phyloP scores from a whole-genome alignment of 2,797 vertebrate species.

The Ibycter americanus region DNA sequence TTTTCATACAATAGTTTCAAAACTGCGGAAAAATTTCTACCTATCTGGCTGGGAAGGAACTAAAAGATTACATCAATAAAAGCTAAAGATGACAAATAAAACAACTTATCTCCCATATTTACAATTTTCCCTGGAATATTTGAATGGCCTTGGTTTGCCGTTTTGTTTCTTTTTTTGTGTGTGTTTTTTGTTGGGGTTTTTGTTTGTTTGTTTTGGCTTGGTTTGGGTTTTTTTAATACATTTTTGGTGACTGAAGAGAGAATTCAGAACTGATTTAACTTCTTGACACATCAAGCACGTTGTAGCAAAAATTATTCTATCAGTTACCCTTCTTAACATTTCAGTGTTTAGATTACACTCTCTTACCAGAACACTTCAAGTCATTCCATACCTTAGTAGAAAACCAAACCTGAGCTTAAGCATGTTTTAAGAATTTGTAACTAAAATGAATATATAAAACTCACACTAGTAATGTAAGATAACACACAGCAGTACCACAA shows the following conservation, averaged over 20 bases:
- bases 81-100: neutral
- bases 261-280: neutral
- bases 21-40: neutral
- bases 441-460: neutral
- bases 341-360: neutral
- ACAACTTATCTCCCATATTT: neutral
- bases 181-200: no score
- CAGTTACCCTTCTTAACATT: neutral
- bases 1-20: neutral
- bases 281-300: neutral
- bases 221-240: neutral
- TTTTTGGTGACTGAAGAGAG: neutral
- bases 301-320: neutral
- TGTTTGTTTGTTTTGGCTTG: neutral
- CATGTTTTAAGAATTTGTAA: neutral
- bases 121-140: neutral
- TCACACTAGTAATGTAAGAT: neutral
- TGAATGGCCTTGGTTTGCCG: neutral
- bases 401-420: neutral
- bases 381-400: neutral
- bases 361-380: neutral
- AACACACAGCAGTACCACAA: fast-evolving
- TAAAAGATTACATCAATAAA: neutral
- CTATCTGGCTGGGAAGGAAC: neutral
- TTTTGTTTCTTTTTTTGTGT: neutral